These are phyloP conservation scores for Volucella zonaria DNA, from an alignment of 2,888 invertebrate genomes.

Conservation along the genomic window DNA sequence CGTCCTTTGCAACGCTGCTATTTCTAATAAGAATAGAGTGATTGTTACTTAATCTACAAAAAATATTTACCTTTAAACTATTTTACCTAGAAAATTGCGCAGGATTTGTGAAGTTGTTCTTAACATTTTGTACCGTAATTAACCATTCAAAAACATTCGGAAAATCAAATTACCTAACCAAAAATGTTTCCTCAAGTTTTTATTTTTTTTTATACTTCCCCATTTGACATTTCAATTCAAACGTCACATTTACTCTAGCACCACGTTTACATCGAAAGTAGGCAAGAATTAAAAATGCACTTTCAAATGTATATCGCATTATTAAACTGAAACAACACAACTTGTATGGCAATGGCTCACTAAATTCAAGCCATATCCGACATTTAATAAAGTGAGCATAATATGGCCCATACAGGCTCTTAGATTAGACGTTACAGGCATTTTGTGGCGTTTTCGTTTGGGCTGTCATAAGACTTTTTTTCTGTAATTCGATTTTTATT, in stretches of 20 bases:
- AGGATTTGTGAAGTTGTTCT: slow-evolving; percentile 36
- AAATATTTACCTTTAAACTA: neutral
- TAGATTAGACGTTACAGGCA: too few species aligned
- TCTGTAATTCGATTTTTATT: too few species aligned
- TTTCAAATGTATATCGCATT: too few species aligned
- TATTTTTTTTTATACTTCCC: neutral
- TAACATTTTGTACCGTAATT: slow-evolving; percentile 30
- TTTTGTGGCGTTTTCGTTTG: too few species aligned
- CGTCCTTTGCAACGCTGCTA: slow-evolving; percentile 6
- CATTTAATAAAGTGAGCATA: too few species aligned
- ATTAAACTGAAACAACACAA: too few species aligned
- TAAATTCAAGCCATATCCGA: too few species aligned
- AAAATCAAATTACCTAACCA: slow-evolving; percentile 66
- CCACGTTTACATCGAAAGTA: neutral
- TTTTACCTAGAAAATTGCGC: slow-evolving; percentile 49
- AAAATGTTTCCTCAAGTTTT: neutral
- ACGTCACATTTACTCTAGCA: neutral
- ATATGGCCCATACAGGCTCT: too few species aligned
- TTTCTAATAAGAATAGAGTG: slow-evolving; percentile 20
- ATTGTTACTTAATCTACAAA: neutral
- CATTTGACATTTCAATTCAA: slow-evolving; percentile 22
- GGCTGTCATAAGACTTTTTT: too few species aligned
- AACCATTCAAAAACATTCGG: neutral
- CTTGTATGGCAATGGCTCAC: too few species aligned
- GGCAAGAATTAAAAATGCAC: too few species aligned